phyloP scores from a whole-genome alignment of 2,797 vertebrate genomes.

The Darevskia nairensis region DNA sequence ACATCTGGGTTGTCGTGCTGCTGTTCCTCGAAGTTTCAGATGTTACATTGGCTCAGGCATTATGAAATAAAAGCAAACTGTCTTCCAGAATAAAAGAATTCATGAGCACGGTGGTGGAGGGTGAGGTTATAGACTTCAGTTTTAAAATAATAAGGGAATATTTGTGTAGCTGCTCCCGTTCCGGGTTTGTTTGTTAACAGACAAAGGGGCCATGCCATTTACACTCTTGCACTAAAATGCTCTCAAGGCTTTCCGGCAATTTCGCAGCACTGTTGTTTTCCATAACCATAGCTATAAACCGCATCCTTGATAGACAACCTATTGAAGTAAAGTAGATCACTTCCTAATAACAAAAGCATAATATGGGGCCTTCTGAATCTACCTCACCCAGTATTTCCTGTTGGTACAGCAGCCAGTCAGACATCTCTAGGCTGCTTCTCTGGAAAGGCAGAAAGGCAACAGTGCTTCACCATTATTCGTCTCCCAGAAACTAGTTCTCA shows the following conservation, averaged over 20 bases:
- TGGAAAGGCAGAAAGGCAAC: not conserved
- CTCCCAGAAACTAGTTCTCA: not conserved
- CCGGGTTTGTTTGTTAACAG: not conserved
- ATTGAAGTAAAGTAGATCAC: not conserved
- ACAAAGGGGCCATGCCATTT: not conserved
- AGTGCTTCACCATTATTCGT: not conserved
- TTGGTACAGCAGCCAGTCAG: not conserved
- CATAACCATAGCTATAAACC: not conserved
- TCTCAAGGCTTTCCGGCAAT: not conserved
- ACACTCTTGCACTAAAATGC: not conserved
- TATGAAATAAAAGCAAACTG: conserved; percentile 2
- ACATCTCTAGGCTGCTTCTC: not conserved
- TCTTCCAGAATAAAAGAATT: conserved; percentile 6
- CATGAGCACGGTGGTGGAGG: not conserved
- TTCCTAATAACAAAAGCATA: not conserved
- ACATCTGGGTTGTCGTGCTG: not conserved
- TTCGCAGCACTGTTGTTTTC: not conserved
- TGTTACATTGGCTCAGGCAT: not conserved
- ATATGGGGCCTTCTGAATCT: not conserved
- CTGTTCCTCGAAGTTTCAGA: not conserved
- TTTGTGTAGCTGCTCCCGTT: not conserved
- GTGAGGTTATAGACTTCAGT: not conserved
- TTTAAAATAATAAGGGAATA: not conserved
- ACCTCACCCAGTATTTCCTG: not conserved
- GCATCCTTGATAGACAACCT: not conserved